A percentile compares a stretch with the other conserved stretches of the same genome.
phyloP scores from a whole-genome alignment of 1,140 invertebrate species.

The Ceratosolen solmsi region DNA sequence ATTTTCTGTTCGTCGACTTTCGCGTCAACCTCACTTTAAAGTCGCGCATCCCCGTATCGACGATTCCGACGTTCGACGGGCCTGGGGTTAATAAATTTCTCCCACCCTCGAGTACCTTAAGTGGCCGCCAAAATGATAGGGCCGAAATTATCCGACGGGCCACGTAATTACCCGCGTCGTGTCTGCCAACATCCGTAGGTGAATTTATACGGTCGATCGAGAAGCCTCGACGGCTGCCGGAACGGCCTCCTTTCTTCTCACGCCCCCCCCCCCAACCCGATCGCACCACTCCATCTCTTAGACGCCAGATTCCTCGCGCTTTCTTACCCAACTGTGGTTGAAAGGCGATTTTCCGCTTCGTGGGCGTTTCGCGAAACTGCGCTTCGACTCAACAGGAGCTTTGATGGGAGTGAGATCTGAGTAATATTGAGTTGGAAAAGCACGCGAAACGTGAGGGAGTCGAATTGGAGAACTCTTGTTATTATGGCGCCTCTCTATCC shows the following conservation, averaged over 20 bases:
- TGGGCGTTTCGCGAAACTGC: too few relatives aligned
- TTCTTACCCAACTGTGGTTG: background rate
- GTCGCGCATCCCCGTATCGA: background rate
- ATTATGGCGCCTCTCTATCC: background rate
- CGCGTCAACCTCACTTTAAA: conserved; percentile 9
- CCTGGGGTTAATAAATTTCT: conserved; percentile 27
- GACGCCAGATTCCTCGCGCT: background rate
- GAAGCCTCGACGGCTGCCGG: background rate
- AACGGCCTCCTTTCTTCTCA: background rate
- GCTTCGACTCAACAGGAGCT: background rate
- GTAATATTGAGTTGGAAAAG: conserved; percentile 8
- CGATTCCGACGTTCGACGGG: background rate
- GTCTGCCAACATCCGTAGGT: background rate
- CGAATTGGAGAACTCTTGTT: background rate
- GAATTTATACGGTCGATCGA: conserved; percentile 19
- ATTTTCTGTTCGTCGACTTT: background rate
- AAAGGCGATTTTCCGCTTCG: conserved; percentile 23
- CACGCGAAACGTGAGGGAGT: background rate
- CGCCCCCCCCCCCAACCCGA: background rate
- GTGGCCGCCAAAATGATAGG: background rate
- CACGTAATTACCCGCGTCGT: conserved; percentile 8
- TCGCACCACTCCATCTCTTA: too few relatives aligned
- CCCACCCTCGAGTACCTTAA: background rate
- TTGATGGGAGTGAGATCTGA: background rate
- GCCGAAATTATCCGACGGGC: background rate